Base-by-base conservation (phyloP, 2,113 vertebrate species). In the Ciconia boyciana region DNA sequence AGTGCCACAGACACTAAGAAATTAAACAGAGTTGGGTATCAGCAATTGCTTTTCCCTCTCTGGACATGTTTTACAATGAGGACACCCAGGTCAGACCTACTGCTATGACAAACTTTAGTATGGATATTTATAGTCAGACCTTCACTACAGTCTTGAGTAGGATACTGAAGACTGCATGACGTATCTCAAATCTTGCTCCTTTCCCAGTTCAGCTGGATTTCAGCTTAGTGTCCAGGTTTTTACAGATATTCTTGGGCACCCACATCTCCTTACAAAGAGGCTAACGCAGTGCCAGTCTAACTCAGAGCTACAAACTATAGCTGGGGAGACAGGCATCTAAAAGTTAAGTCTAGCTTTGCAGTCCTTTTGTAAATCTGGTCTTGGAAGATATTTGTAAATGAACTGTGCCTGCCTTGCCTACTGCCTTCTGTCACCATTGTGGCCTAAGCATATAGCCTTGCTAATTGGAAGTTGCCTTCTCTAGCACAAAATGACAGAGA, bases 241-340 rank as follows among this genome's bases (percentile, higher is more conserved):
- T 36, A 9, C 13, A 52, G 25, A 51, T 60, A 13, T n/a, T 68
- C 17, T 68, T 72, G 49, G 21, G 4, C 16, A 34, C 16, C 4
- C 16, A 36, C 6, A 14, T n/a, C 51, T 77, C 13, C 48, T 61
- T n/a, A 46, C 6, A 34, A 61, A 70, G 29, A 55, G 25, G 16
- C 5, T 44, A 54, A 36, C 2, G 4, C 2, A 0, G 10, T 34
- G 9, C 3, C n/a, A 60, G 0, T 17, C 13, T 39, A 39, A 66
- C 20, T 34, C 32, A 52, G 51, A 57, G 11, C 4, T 70, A 29
- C n/a, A 65, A 39, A 69, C 11, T 34, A 18, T 14, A 19, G 2
- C 16, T 55, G 55, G 21, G 11, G 10, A 78, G 39, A 26, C 11
- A n/a, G n/a, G 6, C 5, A 46, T 11, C 25, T 28, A 10, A 78